Evolutionary conservation across 1,140 invertebrate species (phyloP).

Genomic region (Thalassaphorura encarpata): DNA sequence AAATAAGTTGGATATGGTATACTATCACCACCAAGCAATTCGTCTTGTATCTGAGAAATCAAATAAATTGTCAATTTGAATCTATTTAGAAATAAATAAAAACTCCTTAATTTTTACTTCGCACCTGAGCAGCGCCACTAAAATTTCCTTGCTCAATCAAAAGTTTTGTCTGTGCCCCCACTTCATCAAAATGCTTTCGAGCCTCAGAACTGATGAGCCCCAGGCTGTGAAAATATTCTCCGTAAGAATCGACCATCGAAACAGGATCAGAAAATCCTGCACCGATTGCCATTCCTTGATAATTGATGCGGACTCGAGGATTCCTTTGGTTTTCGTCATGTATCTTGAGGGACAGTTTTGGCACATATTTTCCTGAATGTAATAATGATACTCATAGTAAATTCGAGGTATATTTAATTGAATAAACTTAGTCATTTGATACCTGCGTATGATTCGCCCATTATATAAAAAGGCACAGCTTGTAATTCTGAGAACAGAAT

Average conservation of each 20-base stretch:
- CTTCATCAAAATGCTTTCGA: background rate
- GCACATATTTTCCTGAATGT: conserved; percentile 53
- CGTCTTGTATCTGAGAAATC: conserved; percentile 39
- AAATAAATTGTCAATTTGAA: too few species aligned
- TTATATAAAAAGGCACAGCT: conserved; percentile 39
- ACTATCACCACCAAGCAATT: conserved; percentile 41
- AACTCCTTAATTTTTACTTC: background rate
- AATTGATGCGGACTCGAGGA: conserved; percentile 5
- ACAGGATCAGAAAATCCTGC: conserved; percentile 44
- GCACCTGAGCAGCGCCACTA: background rate
- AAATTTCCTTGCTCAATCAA: background rate
- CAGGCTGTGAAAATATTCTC: conserved; percentile 41
- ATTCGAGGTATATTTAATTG: conserved; percentile 65
- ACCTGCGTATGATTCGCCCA: conserved; percentile 39
- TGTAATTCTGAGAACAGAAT: conserved; percentile 36
- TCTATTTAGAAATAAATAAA: too few species aligned
- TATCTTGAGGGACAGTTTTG: conserved; percentile 63
- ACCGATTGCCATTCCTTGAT: conserved; percentile 42
- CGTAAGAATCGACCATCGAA: conserved; percentile 40
- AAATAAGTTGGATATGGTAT: conserved; percentile 40
- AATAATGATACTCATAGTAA: conserved; percentile 48
- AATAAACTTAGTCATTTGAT: conserved; percentile 63
- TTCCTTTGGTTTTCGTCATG: conserved; percentile 48
- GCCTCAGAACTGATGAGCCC: conserved; percentile 40
- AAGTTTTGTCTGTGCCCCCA: background rate